Base-by-base conservation (phyloP, 2,888 invertebrate species). In the Frankliniella fusca region DNA sequence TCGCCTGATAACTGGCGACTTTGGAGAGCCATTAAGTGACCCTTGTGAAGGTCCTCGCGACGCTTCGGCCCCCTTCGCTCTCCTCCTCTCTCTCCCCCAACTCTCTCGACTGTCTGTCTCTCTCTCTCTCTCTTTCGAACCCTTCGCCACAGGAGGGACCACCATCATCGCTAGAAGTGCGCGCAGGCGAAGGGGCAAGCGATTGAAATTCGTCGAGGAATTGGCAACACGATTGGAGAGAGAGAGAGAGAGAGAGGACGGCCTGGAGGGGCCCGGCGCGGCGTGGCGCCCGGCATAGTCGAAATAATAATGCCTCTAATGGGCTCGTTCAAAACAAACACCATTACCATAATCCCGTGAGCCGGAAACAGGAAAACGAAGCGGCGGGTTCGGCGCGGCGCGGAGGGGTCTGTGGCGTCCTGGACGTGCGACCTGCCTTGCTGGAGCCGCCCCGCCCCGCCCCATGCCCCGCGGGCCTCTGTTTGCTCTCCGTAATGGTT, bases 291-390 rank as follows among this genome's bases (percentile, higher is more conserved):
- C 7, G 61, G 20, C 61, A 61, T 61, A 61, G 61, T 20, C 70
- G 70, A 76, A 76, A 76, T 76, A 76, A 76, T 76, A 23, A 76
- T 76, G 70, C 70, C 27, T 27, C 70, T 76, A 76, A 76, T 76
- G 70, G 70, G 70, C 70, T 76, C 70, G 70, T 76, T 76, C 70
- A 76, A 76, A 76, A 76, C 70, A 76, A 76, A 76, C 70, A 76
- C 70, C 70, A 76, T 76, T 76, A 76, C 70, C 70, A 76, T 76
- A 76, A 76, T 76, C 70, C 70, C 27, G 70, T 76, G 70, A 76
- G 70, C 70, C 70, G 70, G 27, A 20, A 54, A 20, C 54, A 15
- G 54, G 54, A 27, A 27, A 76, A 76, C 70, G 70, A 76, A 76
- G 12, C 61, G 61, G 54, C 61, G 61, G n/a, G n/a, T n/a, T n/a